Percentiles rank a stretch among this genome's conserved stretches.
Evolutionary conservation across 2,888 invertebrate species (phyloP).

Genomic region (Dolomedes plantarius): DNA sequence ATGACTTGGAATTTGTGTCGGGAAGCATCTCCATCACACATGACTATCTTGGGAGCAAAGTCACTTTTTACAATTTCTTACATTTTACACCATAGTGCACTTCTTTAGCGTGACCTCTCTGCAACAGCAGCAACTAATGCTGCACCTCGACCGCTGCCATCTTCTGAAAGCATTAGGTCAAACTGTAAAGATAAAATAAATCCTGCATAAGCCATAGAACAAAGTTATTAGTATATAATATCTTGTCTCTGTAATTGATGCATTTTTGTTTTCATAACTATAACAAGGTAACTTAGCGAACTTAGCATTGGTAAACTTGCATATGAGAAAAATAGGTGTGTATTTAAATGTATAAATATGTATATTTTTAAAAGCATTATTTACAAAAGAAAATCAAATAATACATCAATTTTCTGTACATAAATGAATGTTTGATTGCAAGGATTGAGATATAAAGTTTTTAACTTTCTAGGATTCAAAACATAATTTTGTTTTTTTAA

Average conservation of each 20-base stretch:
- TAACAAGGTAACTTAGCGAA: background rate
- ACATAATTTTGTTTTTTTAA: background rate
- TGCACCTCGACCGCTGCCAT: constrained; percentile 96
- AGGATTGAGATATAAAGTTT: background rate
- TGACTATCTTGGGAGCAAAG: constrained; percentile 54
- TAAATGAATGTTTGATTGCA: constrained; percentile 36
- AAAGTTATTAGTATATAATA: constrained; percentile 20
- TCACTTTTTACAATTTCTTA: constrained; percentile 39
- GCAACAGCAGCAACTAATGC: constrained; percentile 95
- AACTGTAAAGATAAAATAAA: constrained; percentile 81
- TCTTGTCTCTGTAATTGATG: too few species aligned
- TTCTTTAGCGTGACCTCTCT: constrained; percentile 57
- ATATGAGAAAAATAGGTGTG: background rate
- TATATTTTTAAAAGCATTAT: background rate
- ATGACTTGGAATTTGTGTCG: constrained; percentile 31
- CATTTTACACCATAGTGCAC: constrained; percentile 27
- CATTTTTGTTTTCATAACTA: too few species aligned
- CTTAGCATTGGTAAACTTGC: background rate
- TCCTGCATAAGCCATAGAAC: constrained; percentile 42
- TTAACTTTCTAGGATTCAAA: background rate
- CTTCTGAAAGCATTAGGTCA: constrained; percentile 95
- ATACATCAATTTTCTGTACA: background rate
- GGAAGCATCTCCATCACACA: constrained; percentile 37
- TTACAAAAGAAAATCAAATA: background rate
- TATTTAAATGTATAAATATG: background rate